Base-by-base conservation (phyloP, 2,888 invertebrate species). In the Thalpophila matura region DNA sequence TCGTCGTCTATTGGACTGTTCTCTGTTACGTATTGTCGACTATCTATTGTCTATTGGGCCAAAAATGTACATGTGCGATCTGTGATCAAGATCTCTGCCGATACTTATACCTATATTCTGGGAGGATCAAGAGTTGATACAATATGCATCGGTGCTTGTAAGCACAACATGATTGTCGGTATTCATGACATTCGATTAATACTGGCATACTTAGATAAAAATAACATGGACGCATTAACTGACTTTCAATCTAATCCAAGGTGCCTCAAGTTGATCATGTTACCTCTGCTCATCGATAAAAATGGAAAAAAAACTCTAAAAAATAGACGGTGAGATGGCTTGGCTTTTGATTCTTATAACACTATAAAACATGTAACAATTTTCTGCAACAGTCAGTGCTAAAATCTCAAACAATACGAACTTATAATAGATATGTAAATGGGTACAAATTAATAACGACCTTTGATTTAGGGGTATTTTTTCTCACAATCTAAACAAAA, bases 401-500 rank as follows among this genome's bases (percentile, higher is more conserved):
- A n/a, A n/a, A n/a, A n/a, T n/a, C n/a, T n/a, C n/a, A n/a, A n/a
- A n/a, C n/a, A n/a, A n/a, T n/a, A n/a, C n/a, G n/a, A n/a, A n/a
- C n/a, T n/a, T n/a, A n/a, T n/a, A n/a, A n/a, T n/a, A n/a, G n/a
- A n/a, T n/a, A 76, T 78, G 79, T 47, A 62, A 77, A 76, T 76
- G 49, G 57, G 43, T 55, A 63, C 70, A 77, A 83, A 79, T 78
- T 75, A 79, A 74, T 73, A 79, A 65, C 40, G 37, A 54, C 29
- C 35, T 61, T 62, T 87, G 85, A 89, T 89, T 83, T 77, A 61
- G 85, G 86, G 88, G 79, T 85, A 81, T 65, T 81, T 85, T 87
- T 90, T 90, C 89, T 86, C 88, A 90, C 89, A 88, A 86, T 86
- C 81, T 72, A 89, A 89, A 90, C 88, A 90, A 89, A 87, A 81